Evolutionary conservation across 1,140 invertebrate genomes (phyloP).

Genomic region (Camponotus floridanus): DNA sequence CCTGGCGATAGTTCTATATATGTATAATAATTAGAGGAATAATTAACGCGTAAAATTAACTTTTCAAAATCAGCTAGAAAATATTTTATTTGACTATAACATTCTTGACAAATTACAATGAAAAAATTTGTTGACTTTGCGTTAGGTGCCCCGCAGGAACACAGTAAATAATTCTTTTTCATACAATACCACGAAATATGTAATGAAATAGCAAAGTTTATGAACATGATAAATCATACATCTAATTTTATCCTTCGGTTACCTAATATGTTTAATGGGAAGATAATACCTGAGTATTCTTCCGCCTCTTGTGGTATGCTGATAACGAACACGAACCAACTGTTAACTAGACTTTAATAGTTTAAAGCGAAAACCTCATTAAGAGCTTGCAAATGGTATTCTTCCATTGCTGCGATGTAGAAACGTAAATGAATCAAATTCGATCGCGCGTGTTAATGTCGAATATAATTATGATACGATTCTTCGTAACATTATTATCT

Average conservation of each 20-base stretch:
- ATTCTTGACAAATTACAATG: neutral
- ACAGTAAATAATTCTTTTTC: neutral
- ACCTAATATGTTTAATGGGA: constrained; percentile 13
- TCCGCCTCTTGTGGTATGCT: neutral
- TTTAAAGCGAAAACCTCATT: neutral
- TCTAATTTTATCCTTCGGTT: neutral
- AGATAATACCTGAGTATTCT: neutral
- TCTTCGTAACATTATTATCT: neutral
- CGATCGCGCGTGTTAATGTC: neutral
- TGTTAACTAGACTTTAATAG: neutral
- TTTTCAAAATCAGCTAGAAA: neutral
- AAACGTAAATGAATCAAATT: constrained; percentile 11
- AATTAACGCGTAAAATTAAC: neutral
- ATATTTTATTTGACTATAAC: neutral
- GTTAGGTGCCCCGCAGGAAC: neutral
- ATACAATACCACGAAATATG: neutral
- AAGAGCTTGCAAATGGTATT: constrained; percentile 1
- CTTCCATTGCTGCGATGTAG: neutral
- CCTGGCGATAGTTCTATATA: neutral
- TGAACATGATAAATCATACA: neutral
- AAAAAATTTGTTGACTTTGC: neutral
- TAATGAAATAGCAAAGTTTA: neutral
- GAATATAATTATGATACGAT: constrained; percentile 26
- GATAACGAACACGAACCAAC: neutral
- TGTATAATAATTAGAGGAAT: neutral